These are phyloP conservation scores for Bombyx mori DNA, from an alignment of 1,140 invertebrate genomes.

Conservation along the genomic window ASM3026992v2 NC_085121.1:7003501-7004000, in stretches of 20 bases:
- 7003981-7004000: too few relatives aligned
- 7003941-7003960: not conserved
- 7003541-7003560: constrained; percentile 6
- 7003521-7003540: not conserved
- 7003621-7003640: too few relatives aligned
- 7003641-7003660: too few relatives aligned
- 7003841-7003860: constrained; percentile 20
- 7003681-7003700: constrained; percentile 22
- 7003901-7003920: too few relatives aligned
- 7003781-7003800: constrained; percentile 26
- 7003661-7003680: too few relatives aligned
- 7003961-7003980: not conserved
- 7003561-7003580: not conserved
- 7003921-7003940: not conserved
- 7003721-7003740: constrained; percentile 33
- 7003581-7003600: too few relatives aligned
- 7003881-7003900: too few relatives aligned
- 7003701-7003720: constrained; percentile 42
- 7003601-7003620: too few relatives aligned
- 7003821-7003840: constrained; percentile 8
- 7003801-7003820: constrained; percentile 22
- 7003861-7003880: constrained; percentile 8
- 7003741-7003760: constrained; percentile 49
- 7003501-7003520: too few relatives aligned
- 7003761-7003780: constrained; percentile 44